Evolutionary conservation across 1,140 invertebrate genomes (phyloP), one percentile per base, ranked within the genome.

Genomic region (Calosoma granatense): DNA sequence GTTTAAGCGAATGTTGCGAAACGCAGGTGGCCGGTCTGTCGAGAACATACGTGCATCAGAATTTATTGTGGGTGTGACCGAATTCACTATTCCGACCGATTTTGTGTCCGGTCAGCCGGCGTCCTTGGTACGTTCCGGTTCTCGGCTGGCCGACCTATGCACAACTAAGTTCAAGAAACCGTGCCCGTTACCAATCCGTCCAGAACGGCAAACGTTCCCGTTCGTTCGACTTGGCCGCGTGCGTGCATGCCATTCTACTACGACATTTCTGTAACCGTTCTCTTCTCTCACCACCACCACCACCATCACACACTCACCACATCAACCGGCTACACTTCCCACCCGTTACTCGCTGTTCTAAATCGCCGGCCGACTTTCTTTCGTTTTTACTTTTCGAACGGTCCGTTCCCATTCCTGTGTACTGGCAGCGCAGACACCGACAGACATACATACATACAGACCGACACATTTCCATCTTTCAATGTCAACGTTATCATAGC

Each of bases 51-150:
- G 17, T 47, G 41, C 17, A 17, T 17, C 17, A 4, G 41, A 47
- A 47, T 47, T 47, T 47, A 17, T 47, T 17, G 41, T 47, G 41
- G 41, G 41, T 47, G 41, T 47, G 41, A 6, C 41, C 15, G 15
- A 47, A 47, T 12, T 47, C 41, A 47, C 9, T 12, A 47, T 11
- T 17, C 6, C 41, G 41, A 17, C 41, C 41, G 41, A 47, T 17
- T 47, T 47, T 47, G 41, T 47, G 9, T 17, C 17, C 41, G 17
- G 9, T 12, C 9, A 47, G 41, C 17, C 17, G 41, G 41, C 41
- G 41, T 47, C 41, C 41, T 47, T 47, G 41, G 17, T 17, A 17
- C 41, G 41, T 47, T 47, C 41, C 41, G 41, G 41, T 47, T 47
- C 41, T 47, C 41, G 15, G 17, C 9, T 47, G 17, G 41, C 6